phyloP scores from a whole-genome alignment of 2,888 invertebrate genomes.

The Chrysomela aeneicollis region DNA sequence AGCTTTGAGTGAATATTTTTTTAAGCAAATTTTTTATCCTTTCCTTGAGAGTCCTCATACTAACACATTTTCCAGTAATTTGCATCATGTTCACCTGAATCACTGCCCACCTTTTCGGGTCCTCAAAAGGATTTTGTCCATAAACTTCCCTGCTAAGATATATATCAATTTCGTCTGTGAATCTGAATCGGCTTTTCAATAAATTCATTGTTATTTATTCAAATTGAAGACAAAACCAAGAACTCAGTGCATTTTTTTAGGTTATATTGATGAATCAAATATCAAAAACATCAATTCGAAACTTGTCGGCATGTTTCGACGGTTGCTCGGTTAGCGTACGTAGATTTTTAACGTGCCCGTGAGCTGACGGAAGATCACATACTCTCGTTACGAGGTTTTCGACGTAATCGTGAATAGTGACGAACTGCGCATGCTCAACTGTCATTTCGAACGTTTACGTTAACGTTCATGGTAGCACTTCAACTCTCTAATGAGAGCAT shows the following conservation, averaged over 20 bases:
- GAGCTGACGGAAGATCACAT: not conserved
- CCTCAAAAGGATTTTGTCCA: conserved; percentile 25
- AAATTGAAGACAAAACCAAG: not conserved
- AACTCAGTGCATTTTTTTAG: not conserved
- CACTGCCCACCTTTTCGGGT: conserved; percentile 11
- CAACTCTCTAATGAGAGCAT: no score
- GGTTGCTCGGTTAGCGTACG: not conserved
- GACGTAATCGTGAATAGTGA: not conserved
- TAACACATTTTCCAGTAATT: conserved; percentile 10
- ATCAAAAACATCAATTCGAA: not conserved
- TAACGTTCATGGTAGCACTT: no score
- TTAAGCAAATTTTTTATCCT: conserved; percentile 16
- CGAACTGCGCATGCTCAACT: no score
- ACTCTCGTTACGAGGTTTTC: not conserved
- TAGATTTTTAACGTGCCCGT: not conserved
- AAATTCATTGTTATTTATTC: not conserved
- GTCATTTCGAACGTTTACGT: no score
- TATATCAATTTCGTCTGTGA: not conserved
- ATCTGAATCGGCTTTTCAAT: not conserved
- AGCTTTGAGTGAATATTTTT: not conserved
- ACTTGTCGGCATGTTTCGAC: not conserved
- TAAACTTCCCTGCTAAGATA: conserved; percentile 9
- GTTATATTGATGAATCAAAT: not conserved
- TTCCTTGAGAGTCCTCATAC: conserved; percentile 13
- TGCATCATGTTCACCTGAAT: conserved; percentile 19